Evolutionary conservation across 2,797 vertebrate species (phyloP).

Genomic region (Rhinatrema bivittatum): DNA sequence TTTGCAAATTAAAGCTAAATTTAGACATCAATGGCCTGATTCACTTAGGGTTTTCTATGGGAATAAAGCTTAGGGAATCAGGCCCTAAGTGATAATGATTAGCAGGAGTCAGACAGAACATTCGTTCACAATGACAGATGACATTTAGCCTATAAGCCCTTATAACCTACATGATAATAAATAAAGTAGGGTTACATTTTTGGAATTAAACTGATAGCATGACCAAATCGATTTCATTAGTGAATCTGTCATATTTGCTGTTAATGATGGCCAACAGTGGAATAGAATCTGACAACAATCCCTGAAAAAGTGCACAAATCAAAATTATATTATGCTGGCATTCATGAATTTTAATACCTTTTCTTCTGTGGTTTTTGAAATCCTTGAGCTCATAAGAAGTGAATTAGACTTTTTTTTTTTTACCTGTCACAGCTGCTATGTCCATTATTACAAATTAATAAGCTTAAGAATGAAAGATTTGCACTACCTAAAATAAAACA

Average conservation of each 20-base stretch:
- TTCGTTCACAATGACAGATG: conserved; percentile 15
- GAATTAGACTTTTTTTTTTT: conserved; percentile 28
- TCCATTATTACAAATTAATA: conserved; percentile 36
- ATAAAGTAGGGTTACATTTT: conserved; percentile 23
- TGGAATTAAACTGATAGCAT: conserved; percentile 39
- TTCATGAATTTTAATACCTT: conserved; percentile 33
- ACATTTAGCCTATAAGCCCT: conserved; percentile 5
- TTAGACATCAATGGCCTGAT: too few species aligned
- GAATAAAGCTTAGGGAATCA: too few species aligned
- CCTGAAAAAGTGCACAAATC: conserved; percentile 28
- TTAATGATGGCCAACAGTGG: conserved; percentile 29
- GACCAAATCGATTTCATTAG: conserved; percentile 42
- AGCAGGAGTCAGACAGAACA: conserved; percentile 8
- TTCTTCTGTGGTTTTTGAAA: conserved; percentile 13
- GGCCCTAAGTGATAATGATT: too few species aligned
- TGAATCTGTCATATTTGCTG: conserved; percentile 30
- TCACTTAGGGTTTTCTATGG: too few species aligned
- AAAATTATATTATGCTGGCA: conserved; percentile 19
- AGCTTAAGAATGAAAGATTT: conserved; percentile 23
- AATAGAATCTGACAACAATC: conserved; percentile 32
- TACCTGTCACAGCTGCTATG: conserved; percentile 10
- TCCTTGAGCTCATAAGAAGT: conserved; percentile 17
- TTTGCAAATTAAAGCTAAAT: too few species aligned
- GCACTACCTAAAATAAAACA: conserved; percentile 22
- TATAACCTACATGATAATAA: conserved; percentile 8